A percentile compares a stretch with the other conserved stretches of the same genome.
phyloP scores from a whole-genome alignment of 2,888 invertebrate genomes.

The Parascotia fuliginaria region DNA sequence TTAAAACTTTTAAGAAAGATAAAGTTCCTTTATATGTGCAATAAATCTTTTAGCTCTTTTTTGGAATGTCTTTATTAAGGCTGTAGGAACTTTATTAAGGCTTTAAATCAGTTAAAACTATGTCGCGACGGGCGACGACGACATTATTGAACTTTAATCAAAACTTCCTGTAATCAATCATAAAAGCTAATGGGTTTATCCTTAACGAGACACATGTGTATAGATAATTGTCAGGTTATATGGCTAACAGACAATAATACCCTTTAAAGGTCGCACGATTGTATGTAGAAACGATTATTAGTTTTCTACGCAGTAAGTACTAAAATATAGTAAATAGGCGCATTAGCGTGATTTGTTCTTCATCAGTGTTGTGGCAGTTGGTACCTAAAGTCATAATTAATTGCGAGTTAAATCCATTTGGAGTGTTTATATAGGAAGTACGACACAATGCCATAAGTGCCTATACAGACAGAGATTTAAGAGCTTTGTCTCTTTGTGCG shows the following conservation, averaged over 20 bases:
- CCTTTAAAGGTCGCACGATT: slow-evolving; percentile 2
- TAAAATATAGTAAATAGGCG: not conserved
- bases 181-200: slow-evolving; percentile 11
- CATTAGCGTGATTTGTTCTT: not conserved
- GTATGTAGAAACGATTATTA: not conserved
- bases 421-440: slow-evolving; percentile 36
- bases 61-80: too few relatives aligned
- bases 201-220: slow-evolving; percentile 10
- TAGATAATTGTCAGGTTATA: slow-evolving; percentile 11
- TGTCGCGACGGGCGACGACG: not conserved
- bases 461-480: slow-evolving; percentile 57
- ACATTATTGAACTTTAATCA: slow-evolving; percentile 3
- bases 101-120: too few relatives aligned
- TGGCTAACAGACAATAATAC: slow-evolving; percentile 1
- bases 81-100: too few relatives aligned
- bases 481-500: slow-evolving; percentile 71
- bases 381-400: slow-evolving; percentile 25
- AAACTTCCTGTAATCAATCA: slow-evolving; percentile 15
- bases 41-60: too few relatives aligned
- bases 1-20: too few relatives aligned
- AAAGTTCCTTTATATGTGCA: too few relatives aligned
- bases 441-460: slow-evolving; percentile 53
- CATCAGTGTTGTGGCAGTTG: not conserved
- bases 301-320: slow-evolving; percentile 1
- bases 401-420: slow-evolving; percentile 38